Conservation (phyloP, 2,113 vertebrate species). For the Strigops habroptila region DNA sequence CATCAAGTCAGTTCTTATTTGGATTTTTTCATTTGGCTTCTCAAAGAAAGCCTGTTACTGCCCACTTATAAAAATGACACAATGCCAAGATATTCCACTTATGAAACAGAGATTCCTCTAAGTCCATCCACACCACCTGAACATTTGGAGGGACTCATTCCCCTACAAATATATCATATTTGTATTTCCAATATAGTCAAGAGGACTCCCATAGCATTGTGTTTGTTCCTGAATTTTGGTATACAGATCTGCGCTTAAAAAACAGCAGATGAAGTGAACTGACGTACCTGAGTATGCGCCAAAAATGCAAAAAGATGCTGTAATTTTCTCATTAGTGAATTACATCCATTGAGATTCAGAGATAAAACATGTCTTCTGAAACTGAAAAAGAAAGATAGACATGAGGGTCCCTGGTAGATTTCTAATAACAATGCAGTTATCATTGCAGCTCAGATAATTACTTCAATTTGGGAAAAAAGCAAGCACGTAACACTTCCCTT, state of each 20-base stretch:
- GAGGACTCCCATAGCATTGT: background rate
- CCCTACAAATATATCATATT: background rate
- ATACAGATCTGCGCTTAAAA: background rate
- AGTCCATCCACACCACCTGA: background rate
- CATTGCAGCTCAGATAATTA: background rate
- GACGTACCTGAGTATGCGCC: slow-evolving; percentile 92
- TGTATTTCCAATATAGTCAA: background rate
- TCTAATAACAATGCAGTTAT: background rate
- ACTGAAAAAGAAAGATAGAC: slow-evolving; percentile 68
- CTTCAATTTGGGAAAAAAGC: background rate
- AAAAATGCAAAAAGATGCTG: slow-evolving; percentile 97
- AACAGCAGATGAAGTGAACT: background rate
- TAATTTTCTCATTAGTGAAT: slow-evolving; percentile 92
- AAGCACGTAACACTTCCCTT: background rate
- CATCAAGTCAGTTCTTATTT: background rate
- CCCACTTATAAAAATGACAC: background rate
- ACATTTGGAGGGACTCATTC: background rate
- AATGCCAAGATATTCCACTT: background rate
- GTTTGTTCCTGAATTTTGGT: background rate
- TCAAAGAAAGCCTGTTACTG: background rate
- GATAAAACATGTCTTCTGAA: slow-evolving; percentile 94
- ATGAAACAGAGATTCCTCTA: rapidly evolving
- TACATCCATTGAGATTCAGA: slow-evolving; percentile 86
- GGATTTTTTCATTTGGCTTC: background rate
- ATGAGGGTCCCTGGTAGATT: background rate